A percentile compares a stretch with the other conserved stretches of the same genome.
These are phyloP conservation scores for Carduelis carduelis DNA, from an alignment of 2,797 vertebrate genomes.

Conservation along the genomic window DNA sequence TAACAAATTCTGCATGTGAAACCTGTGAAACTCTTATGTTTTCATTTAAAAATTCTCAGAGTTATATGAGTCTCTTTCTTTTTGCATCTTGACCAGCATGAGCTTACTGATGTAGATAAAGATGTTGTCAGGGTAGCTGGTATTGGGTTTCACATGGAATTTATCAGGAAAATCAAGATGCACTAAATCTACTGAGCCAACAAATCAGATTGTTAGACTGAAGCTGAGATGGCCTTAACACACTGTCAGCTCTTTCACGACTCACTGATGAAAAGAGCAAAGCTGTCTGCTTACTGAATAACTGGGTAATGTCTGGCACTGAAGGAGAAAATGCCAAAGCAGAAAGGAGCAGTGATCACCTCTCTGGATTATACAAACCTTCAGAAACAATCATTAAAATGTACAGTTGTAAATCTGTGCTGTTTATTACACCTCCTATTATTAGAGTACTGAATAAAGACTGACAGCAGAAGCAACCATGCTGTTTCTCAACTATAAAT, in stretches of 20 bases:
- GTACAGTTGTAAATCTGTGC: conserved; percentile 23
- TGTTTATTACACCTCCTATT: conserved; percentile 40
- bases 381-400: conserved; percentile 36
- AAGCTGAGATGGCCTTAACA: conserved; percentile 57
- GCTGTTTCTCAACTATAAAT: conserved; percentile 53
- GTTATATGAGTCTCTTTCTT: neutral
- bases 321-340: conserved; percentile 19
- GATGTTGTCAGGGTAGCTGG: conserved; percentile 29
- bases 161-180: conserved; percentile 61
- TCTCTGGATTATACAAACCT: neutral
- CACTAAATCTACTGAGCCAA: conserved; percentile 46
- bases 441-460: conserved; percentile 31
- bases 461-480: neutral
- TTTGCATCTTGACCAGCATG: neutral
- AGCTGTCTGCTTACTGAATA: conserved; percentile 39
- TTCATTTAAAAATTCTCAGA: neutral
- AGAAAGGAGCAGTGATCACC: neutral
- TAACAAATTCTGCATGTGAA: neutral
- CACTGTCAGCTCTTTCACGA: conserved; percentile 48
- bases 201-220: conserved; percentile 32
- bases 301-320: neutral
- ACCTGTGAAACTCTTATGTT: neutral
- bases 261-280: conserved; percentile 54
- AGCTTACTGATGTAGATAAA: conserved; percentile 20
- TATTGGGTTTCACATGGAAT: conserved; percentile 49